phyloP scores from a whole-genome alignment of 2,888 invertebrate species.

The Campoplex capitator region DNA sequence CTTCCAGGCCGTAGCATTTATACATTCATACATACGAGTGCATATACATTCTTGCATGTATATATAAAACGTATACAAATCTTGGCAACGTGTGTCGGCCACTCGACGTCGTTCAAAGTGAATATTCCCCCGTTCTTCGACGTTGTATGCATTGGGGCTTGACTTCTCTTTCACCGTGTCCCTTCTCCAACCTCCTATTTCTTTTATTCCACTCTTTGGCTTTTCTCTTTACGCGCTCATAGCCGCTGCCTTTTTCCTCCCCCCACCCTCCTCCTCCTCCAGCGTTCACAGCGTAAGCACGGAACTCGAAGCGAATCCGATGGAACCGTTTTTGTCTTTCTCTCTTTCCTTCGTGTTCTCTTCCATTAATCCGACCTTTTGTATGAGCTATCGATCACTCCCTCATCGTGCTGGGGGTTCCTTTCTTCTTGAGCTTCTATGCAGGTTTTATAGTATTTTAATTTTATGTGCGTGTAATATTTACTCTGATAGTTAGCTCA shows the following conservation, averaged over 20 bases:
- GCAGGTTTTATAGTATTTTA: slow-evolving; percentile 14
- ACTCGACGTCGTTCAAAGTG: slow-evolving; percentile 69
- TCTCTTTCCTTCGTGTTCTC: slow-evolving; percentile 42
- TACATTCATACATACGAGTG: not conserved
- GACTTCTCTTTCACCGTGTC: slow-evolving; percentile 51
- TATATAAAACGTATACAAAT: slow-evolving; percentile 4
- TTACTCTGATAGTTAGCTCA: not conserved
- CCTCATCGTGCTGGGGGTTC: slow-evolving; percentile 52
- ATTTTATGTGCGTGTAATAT: slow-evolving; percentile 25
- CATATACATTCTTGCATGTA: not conserved
- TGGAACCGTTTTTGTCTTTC: slow-evolving; percentile 60
- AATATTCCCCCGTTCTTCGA: slow-evolving; percentile 61
- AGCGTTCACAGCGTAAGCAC: slow-evolving; percentile 49
- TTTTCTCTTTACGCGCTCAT: slow-evolving; percentile 25
- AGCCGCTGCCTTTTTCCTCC: slow-evolving; percentile 29
- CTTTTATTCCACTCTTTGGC: slow-evolving; percentile 42
- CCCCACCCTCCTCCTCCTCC: too few relatives aligned
- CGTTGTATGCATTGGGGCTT: slow-evolving; percentile 60
- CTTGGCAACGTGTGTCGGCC: slow-evolving; percentile 53
- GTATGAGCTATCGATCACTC: slow-evolving; percentile 78
- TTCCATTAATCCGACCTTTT: slow-evolving; percentile 80
- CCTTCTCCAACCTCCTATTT: slow-evolving; percentile 10
- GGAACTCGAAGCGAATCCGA: slow-evolving; percentile 56
- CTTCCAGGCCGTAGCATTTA: not conserved
- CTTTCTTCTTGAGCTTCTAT: slow-evolving; percentile 40